Evolutionary conservation across 2,888 invertebrate genomes (phyloP), one percentile per base, ranked within the genome.

Genomic region (Platycheirus rosarum): DNA sequence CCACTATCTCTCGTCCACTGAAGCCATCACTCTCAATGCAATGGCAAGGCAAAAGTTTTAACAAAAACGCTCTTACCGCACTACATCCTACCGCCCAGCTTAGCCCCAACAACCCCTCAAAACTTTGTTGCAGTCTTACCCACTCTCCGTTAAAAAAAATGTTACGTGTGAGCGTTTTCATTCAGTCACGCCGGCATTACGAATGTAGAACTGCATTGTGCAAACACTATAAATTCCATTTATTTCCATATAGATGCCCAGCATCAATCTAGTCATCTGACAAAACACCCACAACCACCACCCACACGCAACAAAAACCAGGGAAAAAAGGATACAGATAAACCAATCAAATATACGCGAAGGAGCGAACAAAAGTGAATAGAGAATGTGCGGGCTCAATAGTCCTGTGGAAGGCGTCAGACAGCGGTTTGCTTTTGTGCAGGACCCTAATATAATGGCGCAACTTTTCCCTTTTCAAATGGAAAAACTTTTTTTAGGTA

Each of bases 171-270:
- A 60, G 70, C 65, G 70, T 80, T 76, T 76, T 71, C 70, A 66
- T 80, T 53, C 63, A 76, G 76, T 55, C 66, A 80, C 76, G 51
- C 66, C 51, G 65, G 16, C 76, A 80, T 76, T 70, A 76, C 80
- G 44, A 51, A 76, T 80, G 66, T 76, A 71, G 69, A 80, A 80
- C 65, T 70, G 75, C 70, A 70, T 46, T 65, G 69, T 65, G 55
- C 70, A 70, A 75, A 80, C 70, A 71, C 76, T 23, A 80, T 80
- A 80, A 80, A 80, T 80, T 80, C 57, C 76, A 80, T 70, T 80
- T 71, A 78, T 73, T 60, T 73, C 49, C 78, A 68, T 62, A 68
- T 62, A 68, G 66, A 62, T 68, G 51, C 62, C 60, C 44, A 46
- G n/a, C 20, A 29, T 62, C 35, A 42, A 37, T 13, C 49, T 29